Percentiles rank a stretch among this genome's conserved stretches.
Conservation (phyloP, 2,113 vertebrate species). For the Lasiurus cinereus region DNA sequence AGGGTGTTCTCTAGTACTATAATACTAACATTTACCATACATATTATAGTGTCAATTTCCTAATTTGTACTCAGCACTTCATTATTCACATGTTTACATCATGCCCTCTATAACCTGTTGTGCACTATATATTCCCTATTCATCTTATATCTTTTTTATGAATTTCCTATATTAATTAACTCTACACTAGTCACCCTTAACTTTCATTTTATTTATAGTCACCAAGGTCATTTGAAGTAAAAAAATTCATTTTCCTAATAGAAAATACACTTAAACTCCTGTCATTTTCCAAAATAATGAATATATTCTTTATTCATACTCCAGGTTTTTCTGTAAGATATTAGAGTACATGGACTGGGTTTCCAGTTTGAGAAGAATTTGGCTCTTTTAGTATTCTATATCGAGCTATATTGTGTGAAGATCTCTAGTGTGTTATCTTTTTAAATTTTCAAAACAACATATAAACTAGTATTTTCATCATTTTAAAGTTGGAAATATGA, state of each 20-base stretch:
- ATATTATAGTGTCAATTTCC: not conserved
- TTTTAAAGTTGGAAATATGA: not conserved
- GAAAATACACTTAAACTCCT: slow-evolving; percentile 35
- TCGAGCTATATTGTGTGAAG: not conserved
- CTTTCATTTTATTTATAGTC: slow-evolving; percentile 58
- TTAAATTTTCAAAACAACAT: not conserved
- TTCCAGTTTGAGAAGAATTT: not conserved
- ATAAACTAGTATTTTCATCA: not conserved
- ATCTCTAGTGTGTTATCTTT: not conserved
- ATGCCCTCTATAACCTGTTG: not conserved
- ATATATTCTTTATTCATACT: not conserved
- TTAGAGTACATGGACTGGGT: not conserved
- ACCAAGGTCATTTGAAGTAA: slow-evolving; percentile 23
- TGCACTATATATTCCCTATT: not conserved
- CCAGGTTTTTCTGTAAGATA: not conserved
- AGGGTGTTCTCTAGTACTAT: not conserved
- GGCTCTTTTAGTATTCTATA: not conserved
- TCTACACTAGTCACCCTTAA: slow-evolving; percentile 27
- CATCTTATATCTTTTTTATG: slow-evolving; percentile 38
- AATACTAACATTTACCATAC: not conserved
- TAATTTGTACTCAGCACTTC: not conserved
- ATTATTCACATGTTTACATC: not conserved
- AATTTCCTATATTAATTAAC: slow-evolving; percentile 68
- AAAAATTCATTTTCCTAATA: slow-evolving; percentile 69
- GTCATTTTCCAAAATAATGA: slow-evolving; percentile 25